These are phyloP conservation scores for Charanyca ferruginea DNA, from an alignment of 2,888 invertebrate genomes.

Conservation along the genomic window DNA sequence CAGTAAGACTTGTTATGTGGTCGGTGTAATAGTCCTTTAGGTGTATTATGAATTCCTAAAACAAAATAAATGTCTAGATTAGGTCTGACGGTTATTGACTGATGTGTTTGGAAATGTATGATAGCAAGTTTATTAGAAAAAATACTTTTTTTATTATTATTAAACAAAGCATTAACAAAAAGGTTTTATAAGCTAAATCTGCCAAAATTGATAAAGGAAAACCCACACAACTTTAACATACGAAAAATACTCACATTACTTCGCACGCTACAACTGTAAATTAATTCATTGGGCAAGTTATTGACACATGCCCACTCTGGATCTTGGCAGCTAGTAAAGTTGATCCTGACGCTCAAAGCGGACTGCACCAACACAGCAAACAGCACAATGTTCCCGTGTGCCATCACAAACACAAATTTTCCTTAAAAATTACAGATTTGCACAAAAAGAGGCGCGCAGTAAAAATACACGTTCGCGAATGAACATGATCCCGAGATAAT, in stretches of 20 bases:
- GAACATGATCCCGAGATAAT: conserved; percentile 81
- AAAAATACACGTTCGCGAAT: conserved; percentile 77
- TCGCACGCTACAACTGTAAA: conserved; percentile 78
- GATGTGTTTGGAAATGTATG: neutral
- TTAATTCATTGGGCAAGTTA: conserved; percentile 77
- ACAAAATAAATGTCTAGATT: conserved; percentile 68
- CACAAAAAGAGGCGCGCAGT: conserved; percentile 70
- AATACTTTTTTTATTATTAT: too few species aligned
- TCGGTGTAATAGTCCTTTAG: conserved; percentile 89
- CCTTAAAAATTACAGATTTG: conserved; percentile 51
- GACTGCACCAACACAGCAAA: conserved; percentile 62
- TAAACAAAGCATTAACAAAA: too few species aligned
- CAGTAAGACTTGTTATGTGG: conserved; percentile 82
- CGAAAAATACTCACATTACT: conserved; percentile 79
- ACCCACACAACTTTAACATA: neutral
- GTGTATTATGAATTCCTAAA: conserved; percentile 88
- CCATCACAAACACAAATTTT: conserved; percentile 69
- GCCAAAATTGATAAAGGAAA: neutral
- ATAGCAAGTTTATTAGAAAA: too few species aligned
- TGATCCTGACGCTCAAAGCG: conserved; percentile 77
- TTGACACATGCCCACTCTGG: conserved; percentile 86
- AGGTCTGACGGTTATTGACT: neutral
- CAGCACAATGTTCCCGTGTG: conserved; percentile 63
- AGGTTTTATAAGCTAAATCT: neutral
- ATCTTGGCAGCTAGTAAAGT: conserved; percentile 84